Conservation (phyloP, 1,140 invertebrate genomes). For the Heliconius eleuchia region DNA sequence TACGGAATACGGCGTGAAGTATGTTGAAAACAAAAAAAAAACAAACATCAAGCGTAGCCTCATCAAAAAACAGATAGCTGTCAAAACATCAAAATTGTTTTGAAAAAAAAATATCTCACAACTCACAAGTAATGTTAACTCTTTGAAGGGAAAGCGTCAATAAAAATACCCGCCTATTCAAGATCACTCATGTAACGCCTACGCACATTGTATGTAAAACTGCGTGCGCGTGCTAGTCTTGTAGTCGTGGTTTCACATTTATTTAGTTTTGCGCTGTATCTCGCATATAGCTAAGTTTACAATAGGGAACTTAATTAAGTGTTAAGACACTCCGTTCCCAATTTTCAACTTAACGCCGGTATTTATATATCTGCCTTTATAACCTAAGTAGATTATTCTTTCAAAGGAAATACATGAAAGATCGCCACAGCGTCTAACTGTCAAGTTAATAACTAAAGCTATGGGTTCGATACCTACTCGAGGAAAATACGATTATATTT, state of each 20-base stretch:
- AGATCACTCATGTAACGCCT: slow-evolving; percentile 49
- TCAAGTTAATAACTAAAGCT: too few relatives aligned
- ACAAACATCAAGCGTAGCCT: not conserved
- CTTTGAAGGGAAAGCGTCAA: slow-evolving; percentile 25
- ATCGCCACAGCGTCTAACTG: too few relatives aligned
- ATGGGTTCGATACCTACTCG: not conserved
- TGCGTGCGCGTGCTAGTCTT: slow-evolving; percentile 44
- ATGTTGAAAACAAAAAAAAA: not conserved
- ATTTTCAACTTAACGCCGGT: too few relatives aligned
- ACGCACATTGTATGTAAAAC: slow-evolving; percentile 73
- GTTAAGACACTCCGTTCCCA: too few relatives aligned
- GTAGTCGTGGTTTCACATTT: slow-evolving; percentile 58
- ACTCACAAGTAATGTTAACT: slow-evolving; percentile 7
- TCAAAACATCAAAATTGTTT: not conserved
- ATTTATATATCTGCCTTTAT: too few relatives aligned
- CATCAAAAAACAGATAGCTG: slow-evolving; percentile 1
- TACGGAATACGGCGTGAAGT: too few relatives aligned
- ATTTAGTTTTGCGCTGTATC: not conserved
- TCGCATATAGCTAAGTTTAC: too few relatives aligned
- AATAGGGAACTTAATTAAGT: too few relatives aligned
- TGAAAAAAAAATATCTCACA: not conserved
- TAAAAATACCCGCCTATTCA: slow-evolving; percentile 27
- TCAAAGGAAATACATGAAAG: too few relatives aligned
- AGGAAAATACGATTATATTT: not conserved
- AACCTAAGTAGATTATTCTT: too few relatives aligned